phyloP scores from a whole-genome alignment of 2,888 invertebrate genomes.

The Notocelia uddmanniana region DNA sequence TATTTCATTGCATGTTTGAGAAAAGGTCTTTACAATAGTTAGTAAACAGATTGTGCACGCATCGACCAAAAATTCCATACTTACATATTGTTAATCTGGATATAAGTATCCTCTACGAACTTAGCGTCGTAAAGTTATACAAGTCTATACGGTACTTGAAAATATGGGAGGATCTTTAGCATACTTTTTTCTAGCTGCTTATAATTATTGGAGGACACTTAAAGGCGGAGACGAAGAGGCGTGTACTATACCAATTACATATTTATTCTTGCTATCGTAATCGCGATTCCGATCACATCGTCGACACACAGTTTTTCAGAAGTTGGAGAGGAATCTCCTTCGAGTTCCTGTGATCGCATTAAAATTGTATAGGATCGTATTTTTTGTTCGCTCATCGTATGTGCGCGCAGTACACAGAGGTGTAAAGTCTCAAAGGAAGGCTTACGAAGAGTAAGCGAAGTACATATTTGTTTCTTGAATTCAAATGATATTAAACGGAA shows the following conservation, averaged over 20 bases:
- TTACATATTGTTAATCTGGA: not conserved
- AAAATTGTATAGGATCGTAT: conserved; percentile 78
- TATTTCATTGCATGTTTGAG: too few species aligned
- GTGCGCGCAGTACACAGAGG: conserved; percentile 58
- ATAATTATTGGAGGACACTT: conserved; percentile 23
- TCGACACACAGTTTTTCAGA: conserved; percentile 68
- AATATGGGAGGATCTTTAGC: conserved; percentile 20
- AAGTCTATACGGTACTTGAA: conserved; percentile 6
- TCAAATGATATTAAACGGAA: not conserved
- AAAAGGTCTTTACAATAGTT: not conserved
- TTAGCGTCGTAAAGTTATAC: not conserved
- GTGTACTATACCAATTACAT: conserved; percentile 51
- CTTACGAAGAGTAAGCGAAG: not conserved
- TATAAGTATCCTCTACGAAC: too few species aligned
- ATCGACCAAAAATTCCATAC: not conserved
- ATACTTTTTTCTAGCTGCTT: conserved; percentile 34
- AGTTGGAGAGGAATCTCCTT: conserved; percentile 72
- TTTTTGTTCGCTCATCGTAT: conserved; percentile 71
- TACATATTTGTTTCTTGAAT: not conserved
- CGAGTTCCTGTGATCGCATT: conserved; percentile 79
- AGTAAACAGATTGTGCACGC: not conserved
- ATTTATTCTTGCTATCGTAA: conserved; percentile 54
- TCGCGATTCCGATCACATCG: conserved; percentile 69
- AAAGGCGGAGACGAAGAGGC: conserved; percentile 35
- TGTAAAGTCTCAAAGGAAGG: conserved; percentile 22